Base-by-base conservation (phyloP, 2,113 vertebrate genomes). In the Aptenodytes patagonicus region DNA sequence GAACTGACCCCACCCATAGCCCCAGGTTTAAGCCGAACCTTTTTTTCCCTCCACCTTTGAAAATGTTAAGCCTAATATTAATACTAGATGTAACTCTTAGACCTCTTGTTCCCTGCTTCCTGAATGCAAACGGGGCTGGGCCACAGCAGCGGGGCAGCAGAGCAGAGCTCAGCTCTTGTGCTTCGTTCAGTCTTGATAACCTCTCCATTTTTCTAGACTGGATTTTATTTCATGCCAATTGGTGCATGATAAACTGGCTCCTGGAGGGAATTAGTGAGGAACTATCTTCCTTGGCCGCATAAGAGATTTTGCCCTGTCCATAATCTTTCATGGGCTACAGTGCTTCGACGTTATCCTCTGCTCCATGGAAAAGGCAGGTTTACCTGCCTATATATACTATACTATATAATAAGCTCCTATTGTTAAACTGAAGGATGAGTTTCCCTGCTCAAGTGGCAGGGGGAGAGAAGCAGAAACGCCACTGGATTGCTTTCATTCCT, bases 91-190 rank as follows among this genome's bases (percentile, higher is more conserved):
- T 83, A 10, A n/a, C 29, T 86, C 92, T 72, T 4, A 20, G 66
- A 12, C 5, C 36, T 40, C 36, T 75, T 73, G 5, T 40, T 80
- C 26, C 55, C 21, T 75, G 5, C 17, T 72, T 20, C 21, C 26
- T 18, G 1, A 13, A 19, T 22, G 65, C 57, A 68, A 31, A 58
- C 1, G 0, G 16, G 34, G 32, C 83, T 61, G 55, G 29, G 28
- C 15, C 0, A 0, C 36, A 38, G 44, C 32, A n/a, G 64, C 3
- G 4, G 29, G 7, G 38, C 51, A 42, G 42, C 14, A 38, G 38
- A 13, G 25, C 42, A 69, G 49, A 77, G 44, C 60, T 91, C 47
- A 31, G 42, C 28, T 52, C 51, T 29, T 3, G 20, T 38, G 18
- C 20, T 71, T 26, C 57, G 2, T 29, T 68, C 77, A 49, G 28